Evolutionary conservation across 23 tunicate species (phyloP).

Genomic region (Ascidia mentula): DNA sequence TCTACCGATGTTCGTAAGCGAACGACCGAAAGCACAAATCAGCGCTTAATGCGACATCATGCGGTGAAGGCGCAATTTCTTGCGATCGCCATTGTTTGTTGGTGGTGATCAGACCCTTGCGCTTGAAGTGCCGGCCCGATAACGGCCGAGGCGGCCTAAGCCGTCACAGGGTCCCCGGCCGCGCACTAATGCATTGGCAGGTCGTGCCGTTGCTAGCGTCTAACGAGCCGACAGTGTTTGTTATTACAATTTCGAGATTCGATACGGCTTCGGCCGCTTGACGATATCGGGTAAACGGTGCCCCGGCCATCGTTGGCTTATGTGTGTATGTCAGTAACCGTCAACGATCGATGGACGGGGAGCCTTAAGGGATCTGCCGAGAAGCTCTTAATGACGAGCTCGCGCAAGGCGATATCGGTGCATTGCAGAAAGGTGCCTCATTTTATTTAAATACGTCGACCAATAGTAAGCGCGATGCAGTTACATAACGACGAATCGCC

Average conservation of each 20-base stretch:
- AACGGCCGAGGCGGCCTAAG: not conserved
- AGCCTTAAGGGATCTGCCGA: not conserved
- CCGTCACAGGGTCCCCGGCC: too few relatives aligned
- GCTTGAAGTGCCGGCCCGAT: not conserved
- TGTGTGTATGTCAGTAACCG: not conserved
- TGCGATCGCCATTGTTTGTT: not conserved
- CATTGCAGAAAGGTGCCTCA: too few relatives aligned
- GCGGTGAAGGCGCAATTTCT: not conserved
- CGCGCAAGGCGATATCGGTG: too few relatives aligned
- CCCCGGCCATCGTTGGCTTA: not conserved
- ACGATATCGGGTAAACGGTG: not conserved
- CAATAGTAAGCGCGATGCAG: too few relatives aligned
- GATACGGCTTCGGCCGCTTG: conserved; percentile 3
- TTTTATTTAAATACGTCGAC: too few relatives aligned
- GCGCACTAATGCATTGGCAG: not conserved
- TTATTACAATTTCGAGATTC: conserved; percentile 9
- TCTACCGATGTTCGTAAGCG: too few relatives aligned
- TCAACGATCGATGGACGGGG: not conserved
- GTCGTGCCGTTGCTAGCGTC: not conserved
- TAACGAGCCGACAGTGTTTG: not conserved
- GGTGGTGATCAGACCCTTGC: not conserved
- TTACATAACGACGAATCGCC: too few relatives aligned
- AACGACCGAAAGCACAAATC: not conserved
- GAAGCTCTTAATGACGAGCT: conserved; percentile 1
- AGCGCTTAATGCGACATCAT: not conserved